These are phyloP conservation scores for Choristoneura fumiferana DNA, from an alignment of 1,140 invertebrate genomes.

Conservation along the genomic window DNA sequence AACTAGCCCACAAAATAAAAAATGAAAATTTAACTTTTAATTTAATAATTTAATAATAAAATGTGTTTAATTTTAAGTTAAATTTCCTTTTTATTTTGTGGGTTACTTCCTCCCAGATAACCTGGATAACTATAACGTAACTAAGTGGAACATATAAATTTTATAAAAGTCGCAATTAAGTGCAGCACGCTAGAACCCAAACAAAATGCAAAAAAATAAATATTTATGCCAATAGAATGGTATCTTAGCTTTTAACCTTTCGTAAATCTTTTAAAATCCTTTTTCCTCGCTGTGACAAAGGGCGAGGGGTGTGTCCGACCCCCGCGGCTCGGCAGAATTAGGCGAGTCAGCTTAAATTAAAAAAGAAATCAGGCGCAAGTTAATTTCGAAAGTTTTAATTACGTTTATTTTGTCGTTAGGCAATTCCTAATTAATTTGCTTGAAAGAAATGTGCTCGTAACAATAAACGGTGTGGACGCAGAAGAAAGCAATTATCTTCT, in stretches of 20 bases:
- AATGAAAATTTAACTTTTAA: no score
- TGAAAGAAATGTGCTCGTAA: conserved; percentile 26
- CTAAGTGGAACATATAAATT: no score
- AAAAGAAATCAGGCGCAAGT: conserved; percentile 72
- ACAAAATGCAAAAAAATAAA: not conserved
- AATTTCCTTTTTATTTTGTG: no score
- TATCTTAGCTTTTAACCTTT: conserved; percentile 26
- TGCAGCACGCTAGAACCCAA: not conserved
- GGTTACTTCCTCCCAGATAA: no score
- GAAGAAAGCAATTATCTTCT: conserved; percentile 5
- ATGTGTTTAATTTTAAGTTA: no score
- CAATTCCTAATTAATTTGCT: conserved; percentile 57
- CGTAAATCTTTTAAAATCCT: conserved; percentile 31
- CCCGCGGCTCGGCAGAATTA: conserved; percentile 69
- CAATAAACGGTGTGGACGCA: not conserved
- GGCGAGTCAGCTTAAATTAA: conserved; percentile 66
- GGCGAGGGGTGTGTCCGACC: conserved; percentile 65
- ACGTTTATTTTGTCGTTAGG: conserved; percentile 71
- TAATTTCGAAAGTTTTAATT: conserved; percentile 75
- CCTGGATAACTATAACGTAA: no score
- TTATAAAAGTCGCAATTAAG: not conserved
- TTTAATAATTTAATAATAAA: no score
- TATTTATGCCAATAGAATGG: conserved; percentile 10
- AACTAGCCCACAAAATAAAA: no score
- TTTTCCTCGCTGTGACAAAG: conserved; percentile 43